Evolutionary conservation across 2,888 invertebrate genomes (phyloP).

Genomic region (Drosophila neutralis): DNA sequence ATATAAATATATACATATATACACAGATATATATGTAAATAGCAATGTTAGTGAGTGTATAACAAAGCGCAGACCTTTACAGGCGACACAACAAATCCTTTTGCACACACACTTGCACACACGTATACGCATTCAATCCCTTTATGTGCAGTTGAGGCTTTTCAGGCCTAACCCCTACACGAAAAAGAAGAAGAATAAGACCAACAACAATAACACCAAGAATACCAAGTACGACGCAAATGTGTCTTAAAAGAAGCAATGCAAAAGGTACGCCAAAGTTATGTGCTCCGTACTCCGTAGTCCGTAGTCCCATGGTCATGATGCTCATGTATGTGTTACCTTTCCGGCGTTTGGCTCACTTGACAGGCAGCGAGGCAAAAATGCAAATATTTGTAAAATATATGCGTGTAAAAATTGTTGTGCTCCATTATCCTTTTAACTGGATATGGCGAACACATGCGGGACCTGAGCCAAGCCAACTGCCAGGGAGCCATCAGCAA

Average conservation of each 20-base stretch:
- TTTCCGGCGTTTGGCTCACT: slow-evolving; percentile 42
- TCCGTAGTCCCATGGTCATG: slow-evolving; percentile 6
- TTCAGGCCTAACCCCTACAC: slow-evolving; percentile 60
- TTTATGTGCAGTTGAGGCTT: slow-evolving; percentile 63
- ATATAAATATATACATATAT: slow-evolving; percentile 10
- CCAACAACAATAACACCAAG: slow-evolving; percentile 26
- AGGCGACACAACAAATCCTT: slow-evolving; percentile 57
- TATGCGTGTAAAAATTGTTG: slow-evolving; percentile 82
- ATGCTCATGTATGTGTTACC: slow-evolving; percentile 18
- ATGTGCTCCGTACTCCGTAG: slow-evolving; percentile 49
- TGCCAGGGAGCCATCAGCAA: slow-evolving; percentile 70
- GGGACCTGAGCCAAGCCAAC: slow-evolving; percentile 59
- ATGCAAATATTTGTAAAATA: slow-evolving; percentile 82
- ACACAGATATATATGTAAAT: slow-evolving; percentile 8
- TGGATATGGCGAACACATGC: slow-evolving; percentile 73
- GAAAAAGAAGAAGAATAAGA: slow-evolving; percentile 12
- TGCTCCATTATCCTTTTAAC: slow-evolving; percentile 82
- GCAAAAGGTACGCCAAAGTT: slow-evolving; percentile 76
- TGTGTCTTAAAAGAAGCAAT: slow-evolving; percentile 63
- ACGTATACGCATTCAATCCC: slow-evolving; percentile 50
- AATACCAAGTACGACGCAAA: slow-evolving; percentile 53
- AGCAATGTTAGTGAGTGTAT: slow-evolving; percentile 23
- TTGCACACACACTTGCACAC: slow-evolving; percentile 5
- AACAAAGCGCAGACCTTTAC: slow-evolving; percentile 57
- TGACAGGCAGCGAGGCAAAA: slow-evolving; percentile 73